phyloP scores from a whole-genome alignment of 2,113 vertebrate genomes.

The Euleptes europaea region DNA sequence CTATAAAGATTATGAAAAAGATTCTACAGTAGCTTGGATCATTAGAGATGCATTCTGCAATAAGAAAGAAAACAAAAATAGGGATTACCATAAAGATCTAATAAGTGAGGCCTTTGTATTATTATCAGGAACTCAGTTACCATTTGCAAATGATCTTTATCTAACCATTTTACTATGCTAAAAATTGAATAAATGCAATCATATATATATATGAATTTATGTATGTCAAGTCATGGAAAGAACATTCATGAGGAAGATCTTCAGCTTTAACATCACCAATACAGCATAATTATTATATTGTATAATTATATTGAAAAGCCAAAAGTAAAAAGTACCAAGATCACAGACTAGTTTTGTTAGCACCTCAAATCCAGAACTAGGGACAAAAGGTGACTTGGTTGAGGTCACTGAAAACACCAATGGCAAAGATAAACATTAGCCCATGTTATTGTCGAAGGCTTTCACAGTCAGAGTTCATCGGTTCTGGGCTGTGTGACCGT shows the following conservation, averaged over 20 bases:
- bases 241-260: background rate
- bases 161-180: background rate
- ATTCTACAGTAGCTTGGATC: slow-evolving; percentile 83
- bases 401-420: background rate
- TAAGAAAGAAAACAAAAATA: slow-evolving; percentile 58
- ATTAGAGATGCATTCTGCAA: slow-evolving; percentile 86
- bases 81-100: background rate
- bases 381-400: background rate
- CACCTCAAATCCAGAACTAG: background rate
- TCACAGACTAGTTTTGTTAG: background rate
- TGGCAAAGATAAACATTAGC: background rate
- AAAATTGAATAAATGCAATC: background rate
- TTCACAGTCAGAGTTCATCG: too few species aligned
- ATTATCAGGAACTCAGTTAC: background rate
- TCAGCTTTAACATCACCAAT: background rate
- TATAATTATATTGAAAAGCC: background rate
- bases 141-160: too few species aligned
- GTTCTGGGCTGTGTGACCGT: too few species aligned
- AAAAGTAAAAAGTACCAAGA: background rate
- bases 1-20: slow-evolving; percentile 90
- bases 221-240: background rate
- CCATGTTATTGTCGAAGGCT: too few species aligned
- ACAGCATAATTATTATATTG: background rate
- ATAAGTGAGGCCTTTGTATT: background rate
- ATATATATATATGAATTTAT: too few species aligned